Conservation (phyloP, 2,797 vertebrate genomes). For the Bovichtus diacanthus region DNA sequence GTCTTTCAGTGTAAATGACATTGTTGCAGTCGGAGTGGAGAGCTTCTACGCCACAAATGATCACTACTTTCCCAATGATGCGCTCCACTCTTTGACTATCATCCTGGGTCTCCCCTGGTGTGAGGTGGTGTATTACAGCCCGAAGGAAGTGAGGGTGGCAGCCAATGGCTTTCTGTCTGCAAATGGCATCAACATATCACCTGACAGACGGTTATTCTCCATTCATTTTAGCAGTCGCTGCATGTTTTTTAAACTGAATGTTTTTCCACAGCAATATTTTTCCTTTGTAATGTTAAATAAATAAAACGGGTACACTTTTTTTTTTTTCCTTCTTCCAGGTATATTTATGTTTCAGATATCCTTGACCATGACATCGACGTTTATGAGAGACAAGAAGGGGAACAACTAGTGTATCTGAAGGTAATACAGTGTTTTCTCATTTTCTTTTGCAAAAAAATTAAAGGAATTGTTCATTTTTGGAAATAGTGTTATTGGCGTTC, state of each 20-base stretch:
- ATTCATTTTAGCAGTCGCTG: neutral
- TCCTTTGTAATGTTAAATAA: neutral
- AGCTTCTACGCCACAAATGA: conserved; percentile 94
- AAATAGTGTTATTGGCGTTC: neutral
- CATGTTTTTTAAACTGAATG: neutral
- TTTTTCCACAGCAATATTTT: neutral
- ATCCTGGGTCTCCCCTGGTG: conserved; percentile 83
- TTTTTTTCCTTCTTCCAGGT: conserved; percentile 52
- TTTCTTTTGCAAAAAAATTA: neutral
- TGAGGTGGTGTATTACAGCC: conserved; percentile 90
- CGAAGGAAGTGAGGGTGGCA: conserved; percentile 87
- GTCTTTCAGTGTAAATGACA: conserved; percentile 89
- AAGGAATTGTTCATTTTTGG: neutral
- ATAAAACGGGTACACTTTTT: neutral
- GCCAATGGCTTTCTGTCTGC: conserved; percentile 82
- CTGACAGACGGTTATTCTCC: conserved; percentile 83
- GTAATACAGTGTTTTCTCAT: conserved; percentile 51
- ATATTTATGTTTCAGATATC: conserved; percentile 79
- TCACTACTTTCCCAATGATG: conserved; percentile 75
- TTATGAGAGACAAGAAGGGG: conserved; percentile 70
- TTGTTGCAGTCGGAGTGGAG: conserved; percentile 90
- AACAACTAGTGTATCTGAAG: conserved; percentile 73
- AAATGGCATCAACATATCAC: conserved; percentile 93
- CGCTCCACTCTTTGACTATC: conserved; percentile 31
- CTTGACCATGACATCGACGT: conserved; percentile 70